Evolutionary conservation across 1,140 invertebrate genomes (phyloP).

Genomic region (Drosophila bocki): DNA sequence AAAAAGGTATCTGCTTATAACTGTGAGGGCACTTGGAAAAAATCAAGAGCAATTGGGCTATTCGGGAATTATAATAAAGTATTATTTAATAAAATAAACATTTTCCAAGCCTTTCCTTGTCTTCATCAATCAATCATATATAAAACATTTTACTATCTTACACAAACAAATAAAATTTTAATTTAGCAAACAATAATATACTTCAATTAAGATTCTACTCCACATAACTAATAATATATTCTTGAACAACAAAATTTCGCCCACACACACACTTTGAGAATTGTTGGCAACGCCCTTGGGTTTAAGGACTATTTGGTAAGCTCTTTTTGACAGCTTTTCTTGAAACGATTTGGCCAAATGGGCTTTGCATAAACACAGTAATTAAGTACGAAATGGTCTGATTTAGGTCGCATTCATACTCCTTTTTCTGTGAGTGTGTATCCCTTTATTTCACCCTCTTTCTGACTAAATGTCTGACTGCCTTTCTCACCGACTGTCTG

Average conservation of each 20-base stretch:
- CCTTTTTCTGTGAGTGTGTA: constrained; percentile 18
- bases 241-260: not conserved
- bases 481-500: constrained; percentile 5
- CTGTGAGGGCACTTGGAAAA: constrained; percentile 20
- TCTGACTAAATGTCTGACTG: constrained; percentile 23
- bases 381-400: constrained; percentile 19
- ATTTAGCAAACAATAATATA: not conserved
- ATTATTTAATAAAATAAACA: not conserved
- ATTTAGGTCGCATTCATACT: constrained; percentile 16
- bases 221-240: not conserved
- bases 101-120: too few relatives aligned
- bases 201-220: not conserved
- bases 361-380: constrained; percentile 20
- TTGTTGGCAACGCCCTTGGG: constrained; percentile 4
- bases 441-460: constrained; percentile 18
- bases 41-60: not conserved
- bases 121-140: not conserved
- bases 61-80: too few relatives aligned
- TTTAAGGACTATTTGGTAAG: constrained; percentile 13
- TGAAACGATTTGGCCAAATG: constrained; percentile 18
- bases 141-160: not conserved
- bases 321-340: constrained; percentile 16
- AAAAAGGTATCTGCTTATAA: constrained; percentile 18
- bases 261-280: not conserved
- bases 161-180: not conserved